phyloP scores from a whole-genome alignment of 2,113 vertebrate species.

The Lepus timidus region DNA sequence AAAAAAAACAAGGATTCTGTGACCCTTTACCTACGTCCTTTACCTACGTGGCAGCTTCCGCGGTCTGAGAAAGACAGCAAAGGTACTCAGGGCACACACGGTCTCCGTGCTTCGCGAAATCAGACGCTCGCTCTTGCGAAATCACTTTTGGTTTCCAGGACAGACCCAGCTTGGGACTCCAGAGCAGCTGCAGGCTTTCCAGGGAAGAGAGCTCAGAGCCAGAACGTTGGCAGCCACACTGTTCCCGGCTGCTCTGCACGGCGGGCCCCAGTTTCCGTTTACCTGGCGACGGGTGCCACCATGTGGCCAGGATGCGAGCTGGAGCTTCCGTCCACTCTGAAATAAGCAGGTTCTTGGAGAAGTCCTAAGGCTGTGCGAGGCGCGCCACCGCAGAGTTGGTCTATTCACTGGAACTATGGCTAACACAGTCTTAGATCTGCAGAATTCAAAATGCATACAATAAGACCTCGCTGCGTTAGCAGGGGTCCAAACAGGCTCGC shows the following conservation, averaged over 20 bases:
- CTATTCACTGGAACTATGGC: background rate
- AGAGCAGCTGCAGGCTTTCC: background rate
- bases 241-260: background rate
- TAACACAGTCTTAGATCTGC: background rate
- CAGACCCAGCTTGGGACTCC: background rate
- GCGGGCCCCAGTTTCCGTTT: rapidly evolving
- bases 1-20: too few relatives aligned
- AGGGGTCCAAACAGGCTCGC: background rate
- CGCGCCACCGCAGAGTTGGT: background rate
- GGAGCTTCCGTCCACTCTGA: rapidly evolving
- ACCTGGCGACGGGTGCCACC: background rate
- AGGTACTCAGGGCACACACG: too few relatives aligned
- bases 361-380: background rate
- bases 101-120: background rate
- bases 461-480: background rate
- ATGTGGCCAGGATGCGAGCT: background rate
- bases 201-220: background rate
- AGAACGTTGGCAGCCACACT: rapidly evolving
- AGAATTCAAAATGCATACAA: background rate
- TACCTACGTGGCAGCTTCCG: background rate
- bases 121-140: background rate
- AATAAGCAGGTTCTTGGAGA: too few relatives aligned
- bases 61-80: background rate
- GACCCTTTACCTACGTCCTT: background rate
- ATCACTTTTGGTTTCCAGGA: background rate